phyloP scores from a whole-genome alignment of 1,140 invertebrate species.

The Zaprionus africanus region DNA sequence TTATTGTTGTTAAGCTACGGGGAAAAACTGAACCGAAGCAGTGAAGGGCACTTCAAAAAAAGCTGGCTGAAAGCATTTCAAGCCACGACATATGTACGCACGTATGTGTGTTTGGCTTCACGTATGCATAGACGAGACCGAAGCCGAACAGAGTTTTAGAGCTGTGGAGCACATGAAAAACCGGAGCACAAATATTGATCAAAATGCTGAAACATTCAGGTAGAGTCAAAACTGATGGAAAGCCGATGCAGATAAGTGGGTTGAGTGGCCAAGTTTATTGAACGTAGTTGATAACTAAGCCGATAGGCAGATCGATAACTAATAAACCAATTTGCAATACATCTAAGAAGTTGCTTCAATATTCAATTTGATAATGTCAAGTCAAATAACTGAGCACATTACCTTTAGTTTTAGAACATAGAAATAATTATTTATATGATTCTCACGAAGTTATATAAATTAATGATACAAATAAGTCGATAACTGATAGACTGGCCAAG shows the following conservation, averaged over 20 bases:
- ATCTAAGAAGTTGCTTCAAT: neutral
- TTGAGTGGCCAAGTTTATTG: neutral
- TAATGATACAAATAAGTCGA: no score
- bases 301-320: neutral
- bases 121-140: neutral
- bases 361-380: neutral
- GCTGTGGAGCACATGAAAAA: conserved; percentile 58
- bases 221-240: conserved; percentile 62
- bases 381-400: no score
- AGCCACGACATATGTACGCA: conserved; percentile 43
- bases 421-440: no score
- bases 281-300: neutral
- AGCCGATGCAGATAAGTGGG: neutral
- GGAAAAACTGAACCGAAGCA: conserved; percentile 29
- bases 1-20: conserved; percentile 75
- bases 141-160: conserved; percentile 12
- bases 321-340: neutral
- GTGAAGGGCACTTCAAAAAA: conserved; percentile 18
- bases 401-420: no score
- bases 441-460: no score
- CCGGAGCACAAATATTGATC: conserved; percentile 77
- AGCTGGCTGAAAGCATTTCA: conserved; percentile 53
- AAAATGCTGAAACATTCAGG: conserved; percentile 70
- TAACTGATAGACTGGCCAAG: no score
- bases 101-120: neutral